Base-by-base conservation (phyloP, 1,140 invertebrate species). In the Megathymus violae region DNA sequence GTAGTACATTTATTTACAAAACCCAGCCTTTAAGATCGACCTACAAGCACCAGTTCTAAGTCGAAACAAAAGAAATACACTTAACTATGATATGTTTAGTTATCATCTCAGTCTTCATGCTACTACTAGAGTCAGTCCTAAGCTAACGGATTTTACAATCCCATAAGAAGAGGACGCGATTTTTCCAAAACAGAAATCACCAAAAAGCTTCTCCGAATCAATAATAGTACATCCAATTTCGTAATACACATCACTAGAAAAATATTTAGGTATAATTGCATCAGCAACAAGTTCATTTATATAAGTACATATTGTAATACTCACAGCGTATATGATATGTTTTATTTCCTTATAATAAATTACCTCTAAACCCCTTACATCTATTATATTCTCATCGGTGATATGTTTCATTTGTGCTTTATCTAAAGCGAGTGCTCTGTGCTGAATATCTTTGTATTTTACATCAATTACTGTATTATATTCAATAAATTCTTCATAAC, bases 11-110 rank as follows among this genome's bases (percentile, higher is more conserved):
- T 90, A 88, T 88, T 83, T 88, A 90, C 85, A 90, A 86, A 90
- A 86, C 82, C 85, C 84, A 89, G 86, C 88, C 88, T 91, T 85
- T 82, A 80, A 91, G 82, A 88, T 89, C 85, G 77, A 85, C 81
- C 86, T 89, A 91, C 84, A 89, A 91, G 88, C 88, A 91, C 88
- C 88, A 89, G 84, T 88, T 77, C 86, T 89, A 91, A 88, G 78
- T 88, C 76, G 85, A 85, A 88, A 88, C 85, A 86, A 89, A 86
- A 62, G 69, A 80, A 85, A 85, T 81, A 88, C 81, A 83, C 78
- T 87, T 86, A 85, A 82, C 86, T 89, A 90, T 86, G 84, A 88
- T 89, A 89, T 85, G 86, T 91, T 83, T 85, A 87, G 85, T 88
- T 83, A 72, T 78, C 82, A 71, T 88, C 71, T 89, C 88, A 91